Conservation (phyloP, 2,888 invertebrate genomes). For the Acanthoscelides obtectus region DNA sequence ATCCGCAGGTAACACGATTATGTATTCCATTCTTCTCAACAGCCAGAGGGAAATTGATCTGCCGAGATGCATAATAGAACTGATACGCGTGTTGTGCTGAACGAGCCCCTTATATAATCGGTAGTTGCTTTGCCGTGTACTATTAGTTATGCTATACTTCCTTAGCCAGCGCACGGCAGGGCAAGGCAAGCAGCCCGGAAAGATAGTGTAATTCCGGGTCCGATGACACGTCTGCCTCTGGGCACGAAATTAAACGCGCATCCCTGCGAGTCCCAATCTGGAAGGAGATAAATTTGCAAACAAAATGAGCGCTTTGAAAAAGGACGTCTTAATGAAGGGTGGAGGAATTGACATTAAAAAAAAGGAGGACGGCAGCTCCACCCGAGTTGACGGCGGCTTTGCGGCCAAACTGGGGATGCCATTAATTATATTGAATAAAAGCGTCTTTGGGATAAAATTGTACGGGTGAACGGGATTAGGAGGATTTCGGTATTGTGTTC, state of each 20-base stretch:
- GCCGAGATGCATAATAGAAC: too few species aligned
- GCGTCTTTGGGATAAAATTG: neutral
- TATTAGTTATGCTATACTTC: too few species aligned
- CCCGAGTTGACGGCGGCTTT: neutral
- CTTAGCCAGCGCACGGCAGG: too few species aligned
- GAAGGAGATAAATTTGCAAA: conserved; percentile 2
- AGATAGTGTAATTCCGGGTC: neutral
- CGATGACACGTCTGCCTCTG: neutral
- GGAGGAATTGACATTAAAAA: neutral
- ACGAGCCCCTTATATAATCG: too few species aligned
- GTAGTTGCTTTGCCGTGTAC: too few species aligned
- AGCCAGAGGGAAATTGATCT: too few species aligned
- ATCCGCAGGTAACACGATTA: too few species aligned
- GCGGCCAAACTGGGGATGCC: neutral
- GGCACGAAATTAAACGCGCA: neutral
- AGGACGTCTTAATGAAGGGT: neutral
- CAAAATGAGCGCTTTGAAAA: conserved; percentile 1
- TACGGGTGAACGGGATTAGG: neutral
- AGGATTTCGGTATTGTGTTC: neutral
- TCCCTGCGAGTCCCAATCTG: neutral
- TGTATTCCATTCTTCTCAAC: too few species aligned
- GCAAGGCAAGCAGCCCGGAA: neutral
- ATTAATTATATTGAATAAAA: neutral
- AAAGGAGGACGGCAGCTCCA: neutral
- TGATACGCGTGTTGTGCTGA: too few species aligned